phyloP scores from a whole-genome alignment of 2,797 vertebrate genomes.

The Sebastes trivittatus region DNA sequence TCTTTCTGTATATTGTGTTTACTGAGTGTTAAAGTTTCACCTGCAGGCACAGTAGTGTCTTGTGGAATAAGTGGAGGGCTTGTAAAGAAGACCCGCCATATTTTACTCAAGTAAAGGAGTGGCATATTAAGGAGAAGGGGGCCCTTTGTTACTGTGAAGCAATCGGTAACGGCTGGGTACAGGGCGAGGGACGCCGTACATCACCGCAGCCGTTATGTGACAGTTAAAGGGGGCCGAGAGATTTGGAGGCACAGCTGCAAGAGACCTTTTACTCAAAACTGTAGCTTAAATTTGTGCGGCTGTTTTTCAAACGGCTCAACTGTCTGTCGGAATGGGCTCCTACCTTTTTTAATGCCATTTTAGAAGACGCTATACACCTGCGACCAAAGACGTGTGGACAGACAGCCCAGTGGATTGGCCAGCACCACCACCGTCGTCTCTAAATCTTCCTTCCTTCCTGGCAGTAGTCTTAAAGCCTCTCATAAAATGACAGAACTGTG shows the following conservation, averaged over 20 bases:
- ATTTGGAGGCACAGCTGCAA: constrained; percentile 42
- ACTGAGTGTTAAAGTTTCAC: constrained; percentile 11
- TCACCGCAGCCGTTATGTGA: constrained; percentile 66
- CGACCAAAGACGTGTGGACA: constrained; percentile 58
- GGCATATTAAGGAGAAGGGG: constrained; percentile 44
- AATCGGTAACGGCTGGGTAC: constrained; percentile 32
- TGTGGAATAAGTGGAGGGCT: constrained; percentile 6
- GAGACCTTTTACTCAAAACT: constrained; percentile 61
- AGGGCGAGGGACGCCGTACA: constrained; percentile 44
- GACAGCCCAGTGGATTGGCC: constrained; percentile 35
- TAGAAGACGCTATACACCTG: constrained; percentile 54
- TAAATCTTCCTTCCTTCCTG: constrained; percentile 57
- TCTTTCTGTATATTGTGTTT: constrained; percentile 18
- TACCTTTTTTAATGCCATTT: constrained; percentile 46
- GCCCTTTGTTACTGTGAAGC: constrained; percentile 44
- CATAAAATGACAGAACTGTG: constrained; percentile 51
- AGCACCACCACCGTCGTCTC: constrained; percentile 6
- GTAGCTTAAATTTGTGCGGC: constrained; percentile 54
- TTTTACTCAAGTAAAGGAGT: constrained; percentile 30
- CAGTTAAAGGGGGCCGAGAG: constrained; percentile 60
- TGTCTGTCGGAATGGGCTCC: constrained; percentile 29
- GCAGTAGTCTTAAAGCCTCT: constrained; percentile 55
- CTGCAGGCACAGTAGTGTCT: constrained; percentile 10
- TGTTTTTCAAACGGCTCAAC: constrained; percentile 59
- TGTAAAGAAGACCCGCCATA: constrained; percentile 18